phyloP scores from a whole-genome alignment of 2,888 invertebrate genomes.

The Orchesella flavescens region DNA sequence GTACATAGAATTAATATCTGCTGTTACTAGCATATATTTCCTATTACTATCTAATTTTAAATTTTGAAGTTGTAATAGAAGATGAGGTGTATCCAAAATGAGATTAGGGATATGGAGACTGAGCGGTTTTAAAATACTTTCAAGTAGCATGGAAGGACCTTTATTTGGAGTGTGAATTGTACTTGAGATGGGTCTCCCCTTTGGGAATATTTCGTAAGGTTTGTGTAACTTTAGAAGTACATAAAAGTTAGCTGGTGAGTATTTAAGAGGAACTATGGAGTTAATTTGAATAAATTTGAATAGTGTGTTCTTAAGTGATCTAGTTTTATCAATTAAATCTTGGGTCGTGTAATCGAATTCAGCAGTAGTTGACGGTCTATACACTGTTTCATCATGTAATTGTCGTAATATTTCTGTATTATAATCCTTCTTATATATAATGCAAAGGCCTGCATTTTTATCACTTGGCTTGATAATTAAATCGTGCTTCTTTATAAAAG shows the following conservation, averaged over 20 bases:
- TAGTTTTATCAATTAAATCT: background rate
- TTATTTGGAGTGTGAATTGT: conserved; percentile 20
- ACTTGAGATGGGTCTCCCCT: conserved; percentile 45
- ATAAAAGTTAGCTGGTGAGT: conserved; percentile 25
- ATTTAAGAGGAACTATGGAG: background rate
- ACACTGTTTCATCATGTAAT: conserved; percentile 2
- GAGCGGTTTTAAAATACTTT: conserved; percentile 28
- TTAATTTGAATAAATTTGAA: background rate
- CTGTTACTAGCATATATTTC: conserved; percentile 31
- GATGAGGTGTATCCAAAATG: conserved; percentile 34
- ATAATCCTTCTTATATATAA: conserved; percentile 3
- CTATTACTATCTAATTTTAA: background rate
- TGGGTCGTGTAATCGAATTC: background rate
- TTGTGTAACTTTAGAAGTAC: conserved; percentile 44
- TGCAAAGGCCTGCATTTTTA: background rate
- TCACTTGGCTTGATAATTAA: background rate
- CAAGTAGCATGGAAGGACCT: conserved; percentile 20
- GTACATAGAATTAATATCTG: conserved; percentile 43
- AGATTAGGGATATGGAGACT: conserved; percentile 17
- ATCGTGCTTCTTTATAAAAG: background rate
- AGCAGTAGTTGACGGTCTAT: background rate
- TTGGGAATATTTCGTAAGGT: conserved; percentile 6
- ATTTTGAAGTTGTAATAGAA: conserved; percentile 12
- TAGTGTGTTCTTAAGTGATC: background rate
- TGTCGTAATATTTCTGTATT: conserved; percentile 11